A percentile compares a stretch with the other conserved stretches of the same genome.
Conservation (phyloP, 1,140 invertebrate genomes). For the Tenebrio molitor region DNA sequence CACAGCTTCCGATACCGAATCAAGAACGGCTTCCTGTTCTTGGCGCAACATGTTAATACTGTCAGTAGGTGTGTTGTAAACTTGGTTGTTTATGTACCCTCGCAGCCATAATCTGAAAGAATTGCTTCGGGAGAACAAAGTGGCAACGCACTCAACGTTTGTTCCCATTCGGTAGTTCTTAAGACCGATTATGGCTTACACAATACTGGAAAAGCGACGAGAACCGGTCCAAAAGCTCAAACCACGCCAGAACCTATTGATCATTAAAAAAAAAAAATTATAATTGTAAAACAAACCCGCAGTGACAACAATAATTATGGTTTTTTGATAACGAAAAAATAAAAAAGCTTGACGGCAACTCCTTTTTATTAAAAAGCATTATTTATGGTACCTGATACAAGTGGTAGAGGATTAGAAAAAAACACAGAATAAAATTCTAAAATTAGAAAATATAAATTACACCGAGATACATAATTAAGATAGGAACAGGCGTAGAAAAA, state of each 20-base stretch:
- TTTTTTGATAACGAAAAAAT: too few relatives aligned
- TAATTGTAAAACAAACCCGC: too few relatives aligned
- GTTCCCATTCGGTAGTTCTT: background rate
- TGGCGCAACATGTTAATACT: background rate
- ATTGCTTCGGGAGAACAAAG: background rate
- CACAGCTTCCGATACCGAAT: background rate
- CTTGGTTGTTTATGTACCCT: conserved; percentile 1
- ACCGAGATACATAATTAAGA: conserved; percentile 32
- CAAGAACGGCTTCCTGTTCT: background rate
- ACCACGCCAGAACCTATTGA: too few relatives aligned
- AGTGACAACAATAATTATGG: too few relatives aligned
- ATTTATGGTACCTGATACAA: too few relatives aligned
- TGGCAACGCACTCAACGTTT: background rate
- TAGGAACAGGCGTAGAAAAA: conserved; percentile 16
- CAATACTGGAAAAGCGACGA: background rate
- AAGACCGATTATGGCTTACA: background rate
- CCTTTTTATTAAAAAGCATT: too few relatives aligned
- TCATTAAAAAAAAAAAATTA: too few relatives aligned
- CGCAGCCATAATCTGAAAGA: background rate
- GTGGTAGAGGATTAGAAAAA: too few relatives aligned
- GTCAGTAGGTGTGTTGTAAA: background rate
- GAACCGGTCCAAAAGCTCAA: too few relatives aligned
- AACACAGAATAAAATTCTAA: too few relatives aligned
- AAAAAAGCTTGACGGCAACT: too few relatives aligned
- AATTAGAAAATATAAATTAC: conserved; percentile 38